Percentiles rank a stretch among this genome's conserved stretches.
Conservation (phyloP, 92 coral and sea anemone genomes). For the Epizoanthus ramosus region DNA sequence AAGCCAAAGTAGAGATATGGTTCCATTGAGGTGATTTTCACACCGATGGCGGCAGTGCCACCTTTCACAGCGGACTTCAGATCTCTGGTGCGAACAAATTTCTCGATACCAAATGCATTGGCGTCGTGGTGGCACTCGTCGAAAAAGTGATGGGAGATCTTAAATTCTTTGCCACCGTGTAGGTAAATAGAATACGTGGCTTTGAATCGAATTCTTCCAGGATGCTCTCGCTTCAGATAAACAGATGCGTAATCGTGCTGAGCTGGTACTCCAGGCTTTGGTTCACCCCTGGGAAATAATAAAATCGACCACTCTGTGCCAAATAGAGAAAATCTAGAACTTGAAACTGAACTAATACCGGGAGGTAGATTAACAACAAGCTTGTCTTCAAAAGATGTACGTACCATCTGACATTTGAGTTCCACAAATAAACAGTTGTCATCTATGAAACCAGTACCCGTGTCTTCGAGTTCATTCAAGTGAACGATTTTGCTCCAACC, state of each 20-base stretch:
- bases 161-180: conserved; percentile 79
- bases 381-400: conserved; percentile 84
- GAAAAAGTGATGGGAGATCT: conserved; percentile 78
- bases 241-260: conserved; percentile 82
- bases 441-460: conserved; percentile 75
- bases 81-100: conserved; percentile 84
- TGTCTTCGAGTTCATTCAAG: conserved; percentile 67
- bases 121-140: conserved; percentile 71
- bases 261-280: conserved; percentile 61
- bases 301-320: conserved; percentile 91
- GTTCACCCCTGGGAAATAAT: conserved; percentile 88
- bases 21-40: conserved; percentile 76
- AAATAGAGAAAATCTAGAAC: conserved; percentile 84
- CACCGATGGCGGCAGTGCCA: conserved; percentile 82
- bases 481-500: conserved; percentile 93
- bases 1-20: conserved; percentile 93
- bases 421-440: conserved; percentile 78
- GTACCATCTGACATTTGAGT: conserved; percentile 73
- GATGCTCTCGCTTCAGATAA: conserved; percentile 83
- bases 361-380: conserved; percentile 74
- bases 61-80: conserved; percentile 87
- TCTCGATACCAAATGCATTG: conserved; percentile 91
- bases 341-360: conserved; percentile 75
- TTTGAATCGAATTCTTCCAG: conserved; percentile 81
- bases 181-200: conserved; percentile 77